Percentiles rank a stretch among this genome's conserved stretches.
Evolutionary conservation across 2,888 invertebrate species (phyloP).

Genomic region (Copidosoma aretas): DNA sequence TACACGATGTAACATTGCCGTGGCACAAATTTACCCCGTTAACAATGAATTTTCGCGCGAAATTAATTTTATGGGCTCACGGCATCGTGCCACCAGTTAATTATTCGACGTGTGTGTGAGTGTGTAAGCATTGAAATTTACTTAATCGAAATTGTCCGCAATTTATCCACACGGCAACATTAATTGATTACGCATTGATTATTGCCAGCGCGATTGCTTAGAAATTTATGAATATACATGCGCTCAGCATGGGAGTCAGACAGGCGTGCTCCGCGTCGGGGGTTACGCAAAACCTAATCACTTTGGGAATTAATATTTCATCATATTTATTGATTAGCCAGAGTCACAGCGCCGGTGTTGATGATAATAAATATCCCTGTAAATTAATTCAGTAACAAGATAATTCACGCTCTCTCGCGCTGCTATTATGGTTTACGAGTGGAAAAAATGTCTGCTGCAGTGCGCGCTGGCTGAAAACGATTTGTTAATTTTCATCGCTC

Average conservation of each 20-base stretch:
- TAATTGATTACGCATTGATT: background rate
- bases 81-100: background rate
- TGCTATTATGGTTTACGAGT: background rate
- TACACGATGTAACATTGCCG: background rate
- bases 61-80: background rate
- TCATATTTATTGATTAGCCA: background rate
- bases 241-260: no score
- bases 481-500: no score
- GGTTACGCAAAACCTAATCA: background rate
- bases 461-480: no score
- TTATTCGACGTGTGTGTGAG: background rate
- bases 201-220: background rate
- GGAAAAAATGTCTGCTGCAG: background rate
- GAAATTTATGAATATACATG: background rate
- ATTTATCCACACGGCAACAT: background rate
- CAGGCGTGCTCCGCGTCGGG: no score
- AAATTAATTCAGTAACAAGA: background rate
- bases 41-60: background rate
- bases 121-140: background rate
- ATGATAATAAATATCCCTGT: background rate
- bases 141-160: background rate
- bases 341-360: background rate
- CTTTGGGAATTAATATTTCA: conserved; percentile 1
- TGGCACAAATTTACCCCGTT: background rate
- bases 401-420: background rate